phyloP scores from a whole-genome alignment of 92 coral and sea anemone species.

The Palythoa caribaeorum region DNA sequence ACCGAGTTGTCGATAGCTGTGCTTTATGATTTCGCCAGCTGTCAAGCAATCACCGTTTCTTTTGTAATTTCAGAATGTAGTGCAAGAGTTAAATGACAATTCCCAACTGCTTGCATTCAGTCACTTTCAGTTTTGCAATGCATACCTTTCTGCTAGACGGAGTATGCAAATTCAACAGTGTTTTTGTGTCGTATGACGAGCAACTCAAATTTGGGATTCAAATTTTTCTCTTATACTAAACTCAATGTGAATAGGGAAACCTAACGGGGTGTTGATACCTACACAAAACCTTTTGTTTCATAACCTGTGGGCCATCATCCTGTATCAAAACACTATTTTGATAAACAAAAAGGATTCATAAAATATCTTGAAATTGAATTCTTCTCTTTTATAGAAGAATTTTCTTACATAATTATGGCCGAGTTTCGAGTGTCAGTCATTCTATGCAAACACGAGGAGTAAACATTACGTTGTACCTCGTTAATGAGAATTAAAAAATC shows the following conservation, averaged over 20 bases:
- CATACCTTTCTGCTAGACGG: conserved; percentile 36
- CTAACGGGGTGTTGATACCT: background rate
- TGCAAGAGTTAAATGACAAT: background rate
- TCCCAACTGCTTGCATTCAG: background rate
- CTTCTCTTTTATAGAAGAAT: background rate
- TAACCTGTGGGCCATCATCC: conserved; percentile 10
- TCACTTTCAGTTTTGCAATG: background rate
- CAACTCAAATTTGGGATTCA: conserved; percentile 34
- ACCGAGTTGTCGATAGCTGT: background rate
- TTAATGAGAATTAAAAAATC: background rate
- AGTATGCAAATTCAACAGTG: conserved; percentile 29
- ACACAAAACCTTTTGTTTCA: conserved; percentile 15
- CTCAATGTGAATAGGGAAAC: background rate
- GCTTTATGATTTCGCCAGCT: background rate
- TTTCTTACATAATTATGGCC: background rate
- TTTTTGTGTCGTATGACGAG: conserved; percentile 4
- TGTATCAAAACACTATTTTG: background rate
- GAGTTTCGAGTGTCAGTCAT: conserved; percentile 1
- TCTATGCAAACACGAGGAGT: background rate
- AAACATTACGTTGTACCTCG: too few species aligned
- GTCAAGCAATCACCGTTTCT: background rate
- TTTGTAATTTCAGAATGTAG: background rate
- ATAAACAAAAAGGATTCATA: background rate
- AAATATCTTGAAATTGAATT: background rate
- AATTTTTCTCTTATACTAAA: conserved; percentile 21